Evolutionary conservation across 2,797 vertebrate species (phyloP), one percentile per base, ranked within the genome.

Genomic region (Myotis pilosus): DNA sequence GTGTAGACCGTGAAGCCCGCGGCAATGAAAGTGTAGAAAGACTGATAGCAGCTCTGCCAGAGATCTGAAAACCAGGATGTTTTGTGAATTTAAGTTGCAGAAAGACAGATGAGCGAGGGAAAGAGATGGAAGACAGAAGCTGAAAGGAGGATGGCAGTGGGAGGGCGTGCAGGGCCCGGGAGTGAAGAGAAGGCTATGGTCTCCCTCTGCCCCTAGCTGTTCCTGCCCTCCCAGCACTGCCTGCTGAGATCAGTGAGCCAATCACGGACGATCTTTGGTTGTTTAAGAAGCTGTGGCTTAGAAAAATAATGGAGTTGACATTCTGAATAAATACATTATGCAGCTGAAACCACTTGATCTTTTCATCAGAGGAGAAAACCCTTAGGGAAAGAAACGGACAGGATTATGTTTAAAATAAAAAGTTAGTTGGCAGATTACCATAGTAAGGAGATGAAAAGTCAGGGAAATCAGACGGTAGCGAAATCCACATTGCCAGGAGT

Each of bases 311-410:
- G 83, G 10, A 8, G 10, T 10, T 75, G 69, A 79, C 41, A 17
- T 87, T 51, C 80, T 89, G 69, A 89, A 75, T 28, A 82, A 74
- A 75, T 66, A 47, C 4, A 36, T 47, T 38, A 25, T 44, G 47
- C 53, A 72, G 53, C 76, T 64, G 20, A 87, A 86, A 41, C 55
- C 3, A 17, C 51, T 68, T 78, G 60, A 81, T 49, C 33, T 86
- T 80, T 51, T 51, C 74, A 53, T 64, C 55, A 38, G 85, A 92
- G 57, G 28, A 95, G n/a, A 64, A 91, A 94, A 83, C 8, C 44
- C 47, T 22, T 0, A 69, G 25, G 25, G 33, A 91, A 86, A 41
- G 55, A 95, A 68, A 82, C 17, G 8, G 17, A 69, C 4, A 3
- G 15, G 60, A n/a, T 6, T 28, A 16, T 79, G 87, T 76, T 75